Percentiles rank a stretch among this genome's conserved stretches.
Conservation (phyloP, 2,797 vertebrate genomes). For the Tapirus indicus region DNA sequence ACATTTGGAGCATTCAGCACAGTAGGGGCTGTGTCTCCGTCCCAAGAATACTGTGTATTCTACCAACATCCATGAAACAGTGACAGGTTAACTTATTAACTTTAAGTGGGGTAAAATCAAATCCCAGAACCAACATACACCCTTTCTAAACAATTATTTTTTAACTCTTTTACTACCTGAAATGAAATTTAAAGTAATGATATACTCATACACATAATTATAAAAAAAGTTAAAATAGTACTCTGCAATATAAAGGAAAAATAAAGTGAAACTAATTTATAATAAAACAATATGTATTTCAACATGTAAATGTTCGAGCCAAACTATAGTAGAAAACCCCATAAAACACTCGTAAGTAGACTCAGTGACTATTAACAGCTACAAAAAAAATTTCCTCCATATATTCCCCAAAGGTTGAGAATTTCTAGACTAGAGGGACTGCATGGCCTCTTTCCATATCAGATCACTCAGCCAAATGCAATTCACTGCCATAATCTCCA, state of each 20-base stretch:
- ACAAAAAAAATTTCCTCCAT: background rate
- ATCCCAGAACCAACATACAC: background rate
- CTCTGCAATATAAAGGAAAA: constrained; percentile 31
- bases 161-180: constrained; percentile 19
- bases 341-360: background rate
- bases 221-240: background rate
- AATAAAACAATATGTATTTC: background rate
- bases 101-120: constrained; percentile 14
- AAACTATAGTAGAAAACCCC: background rate
- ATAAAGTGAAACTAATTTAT: background rate
- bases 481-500: background rate
- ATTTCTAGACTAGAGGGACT: background rate
- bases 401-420: background rate
- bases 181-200: constrained; percentile 47
- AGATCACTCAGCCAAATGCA: background rate
- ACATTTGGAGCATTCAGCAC: background rate
- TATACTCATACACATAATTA: background rate
- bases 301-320: background rate
- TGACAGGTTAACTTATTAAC: background rate
- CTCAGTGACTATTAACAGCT: background rate
- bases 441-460: background rate
- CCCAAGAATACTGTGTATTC: background rate
- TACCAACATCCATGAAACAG: background rate
- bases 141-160: background rate
- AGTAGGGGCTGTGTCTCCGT: background rate